phyloP scores from a whole-genome alignment of 2,888 invertebrate species.

The Meghimatium bilineatum region DNA sequence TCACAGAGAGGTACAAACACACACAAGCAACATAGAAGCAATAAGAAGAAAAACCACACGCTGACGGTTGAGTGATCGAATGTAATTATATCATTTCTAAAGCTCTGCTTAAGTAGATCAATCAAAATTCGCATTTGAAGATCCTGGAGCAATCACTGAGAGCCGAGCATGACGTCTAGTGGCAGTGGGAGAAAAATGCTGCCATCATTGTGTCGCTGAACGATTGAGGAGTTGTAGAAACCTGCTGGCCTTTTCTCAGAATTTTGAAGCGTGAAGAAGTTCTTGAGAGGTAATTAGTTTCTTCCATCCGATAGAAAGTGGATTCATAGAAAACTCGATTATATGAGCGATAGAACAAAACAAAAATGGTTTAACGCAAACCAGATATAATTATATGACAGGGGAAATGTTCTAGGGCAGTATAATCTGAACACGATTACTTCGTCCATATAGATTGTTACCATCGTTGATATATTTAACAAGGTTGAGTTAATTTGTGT shows the following conservation, averaged over 20 bases:
- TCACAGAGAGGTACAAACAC: background rate
- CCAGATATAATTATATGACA: too few relatives aligned
- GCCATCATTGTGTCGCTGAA: background rate
- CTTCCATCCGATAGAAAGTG: background rate
- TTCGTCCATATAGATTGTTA: too few relatives aligned
- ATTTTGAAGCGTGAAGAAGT: background rate
- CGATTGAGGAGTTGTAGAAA: background rate
- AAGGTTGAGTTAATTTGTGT: too few relatives aligned
- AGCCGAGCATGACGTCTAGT: background rate
- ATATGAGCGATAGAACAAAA: background rate
- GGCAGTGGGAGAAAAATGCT: background rate
- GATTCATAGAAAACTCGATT: background rate
- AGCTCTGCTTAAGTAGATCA: background rate
- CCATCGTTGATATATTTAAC: too few relatives aligned
- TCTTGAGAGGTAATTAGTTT: background rate
- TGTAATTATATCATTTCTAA: background rate
- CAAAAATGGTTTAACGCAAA: too few relatives aligned
- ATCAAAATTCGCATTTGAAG: background rate
- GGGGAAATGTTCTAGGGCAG: too few relatives aligned
- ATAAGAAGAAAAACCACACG: background rate
- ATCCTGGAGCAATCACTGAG: background rate
- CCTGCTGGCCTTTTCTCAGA: slow-evolving; percentile 18
- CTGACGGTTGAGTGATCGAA: background rate
- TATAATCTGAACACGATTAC: too few relatives aligned
- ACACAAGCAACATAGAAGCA: background rate